Evolutionary conservation across 1,140 invertebrate species (phyloP).

Genomic region (Rhagoletis zephyria): DNA sequence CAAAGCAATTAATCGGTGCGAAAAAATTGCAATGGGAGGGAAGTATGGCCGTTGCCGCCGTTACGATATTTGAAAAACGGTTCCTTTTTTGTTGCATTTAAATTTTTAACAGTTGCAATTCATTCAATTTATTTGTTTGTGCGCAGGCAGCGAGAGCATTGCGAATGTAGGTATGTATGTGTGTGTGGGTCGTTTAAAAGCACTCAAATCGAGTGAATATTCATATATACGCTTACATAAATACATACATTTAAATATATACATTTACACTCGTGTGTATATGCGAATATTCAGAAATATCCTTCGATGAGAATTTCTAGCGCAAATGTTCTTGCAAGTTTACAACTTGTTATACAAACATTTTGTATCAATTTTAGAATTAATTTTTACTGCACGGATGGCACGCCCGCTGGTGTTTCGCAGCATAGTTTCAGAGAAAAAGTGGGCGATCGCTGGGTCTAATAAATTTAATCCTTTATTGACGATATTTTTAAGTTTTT

Average conservation of each 20-base stretch:
- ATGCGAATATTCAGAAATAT: no score
- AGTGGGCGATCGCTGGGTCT: no score
- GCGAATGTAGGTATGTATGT: no score
- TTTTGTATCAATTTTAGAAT: conserved; percentile 18
- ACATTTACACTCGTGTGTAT: no score
- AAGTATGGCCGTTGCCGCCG: not conserved
- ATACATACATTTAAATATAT: no score
- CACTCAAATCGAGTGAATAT: not conserved
- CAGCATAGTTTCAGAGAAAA: no score
- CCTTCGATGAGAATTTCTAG: no score
- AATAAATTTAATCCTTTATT: no score
- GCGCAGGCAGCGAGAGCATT: no score
- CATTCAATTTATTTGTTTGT: conserved; percentile 44
- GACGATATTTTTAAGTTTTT: no score
- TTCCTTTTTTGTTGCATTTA: not conserved
- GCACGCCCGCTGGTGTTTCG: no score
- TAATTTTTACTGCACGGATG: not conserved
- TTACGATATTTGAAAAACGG: conserved; percentile 25
- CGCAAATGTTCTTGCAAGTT: not conserved
- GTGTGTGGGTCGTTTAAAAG: not conserved
- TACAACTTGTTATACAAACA: not conserved
- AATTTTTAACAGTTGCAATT: conserved; percentile 37
- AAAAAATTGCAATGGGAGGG: conserved; percentile 13
- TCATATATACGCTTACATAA: not conserved
- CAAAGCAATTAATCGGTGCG: conserved; percentile 42